Percentiles rank a stretch among this genome's conserved stretches.
phyloP scores from a whole-genome alignment of 2,888 invertebrate genomes.

The Hemithea aestivaria region DNA sequence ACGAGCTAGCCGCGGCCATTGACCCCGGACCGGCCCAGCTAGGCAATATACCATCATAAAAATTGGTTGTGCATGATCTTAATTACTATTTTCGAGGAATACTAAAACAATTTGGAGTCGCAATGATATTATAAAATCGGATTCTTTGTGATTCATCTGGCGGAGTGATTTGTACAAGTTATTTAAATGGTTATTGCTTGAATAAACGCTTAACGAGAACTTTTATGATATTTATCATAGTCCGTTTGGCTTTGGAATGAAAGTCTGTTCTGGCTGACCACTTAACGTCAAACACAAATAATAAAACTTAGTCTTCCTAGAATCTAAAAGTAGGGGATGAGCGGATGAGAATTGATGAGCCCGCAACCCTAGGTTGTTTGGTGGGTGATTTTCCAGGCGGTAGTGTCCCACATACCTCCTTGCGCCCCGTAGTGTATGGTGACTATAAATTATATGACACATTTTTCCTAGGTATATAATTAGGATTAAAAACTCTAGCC shows the following conservation, averaged over 20 bases:
- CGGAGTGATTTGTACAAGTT: conserved; percentile 22
- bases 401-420: no score
- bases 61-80: conserved; percentile 51
- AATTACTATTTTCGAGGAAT: conserved; percentile 55
- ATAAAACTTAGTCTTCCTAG: no score
- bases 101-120: conserved; percentile 36
- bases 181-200: conserved; percentile 26
- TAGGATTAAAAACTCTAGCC: no score
- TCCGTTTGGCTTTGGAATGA: conserved; percentile 9
- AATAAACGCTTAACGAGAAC: conserved; percentile 25
- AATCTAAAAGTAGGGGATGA: no score
- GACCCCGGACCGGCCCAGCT: conserved; percentile 35
- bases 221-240: conserved; percentile 23
- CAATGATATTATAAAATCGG: conserved; percentile 28
- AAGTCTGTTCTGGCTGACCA: no score
- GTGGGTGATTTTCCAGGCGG: no score
- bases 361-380: no score
- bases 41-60: conserved; percentile 44
- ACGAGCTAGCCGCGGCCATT: conserved; percentile 19
- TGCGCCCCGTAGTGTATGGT: no score
- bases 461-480: no score
- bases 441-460: no score
- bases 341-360: no score
- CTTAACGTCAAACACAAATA: no score
- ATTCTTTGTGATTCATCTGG: conserved; percentile 29